Evolutionary conservation across 2,888 invertebrate genomes (phyloP), one percentile per base, ranked within the genome.

Genomic region (Athalia circularis): DNA sequence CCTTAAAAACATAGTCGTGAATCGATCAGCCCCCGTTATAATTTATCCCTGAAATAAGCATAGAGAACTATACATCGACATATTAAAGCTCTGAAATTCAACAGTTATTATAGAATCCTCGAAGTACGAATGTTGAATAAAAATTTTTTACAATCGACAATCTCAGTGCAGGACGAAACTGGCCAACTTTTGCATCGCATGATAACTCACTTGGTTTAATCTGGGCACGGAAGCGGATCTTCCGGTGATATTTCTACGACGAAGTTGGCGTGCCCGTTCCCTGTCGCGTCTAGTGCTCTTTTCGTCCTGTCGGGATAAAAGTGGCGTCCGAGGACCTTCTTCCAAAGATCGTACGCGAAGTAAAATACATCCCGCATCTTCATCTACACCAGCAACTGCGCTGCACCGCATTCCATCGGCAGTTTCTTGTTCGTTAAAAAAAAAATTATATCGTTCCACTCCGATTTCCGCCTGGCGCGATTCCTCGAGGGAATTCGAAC

Each of bases 181-280:
- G n/a, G 43, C 65, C 4, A 47, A n/a, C 7, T 9, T 52, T 5
- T n/a, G 29, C 1, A 48, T 64, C 29, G 29, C 64, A 29, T 29
- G 79, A 48, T 65, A 79, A 88, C 90, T 90, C 88, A 90, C 90
- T 70, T 79, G 74, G 79, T 88, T 85, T 70, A 87, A 83, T 81
- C 90, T 86, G 8, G 91, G 91, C 79, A 91, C 88, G 75, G 91
- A 91, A 3, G 90, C 87, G 13, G 91, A 91, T 81, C 91, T 86
- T n/a, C 87, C 87, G 83, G 88, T 88, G 81, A 90, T 88, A 72
- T 87, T 88, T 9, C 90, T 86, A 13, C 91, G 84, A 57, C 91
- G 80, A 7, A 90, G 85, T 72, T 89, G 85, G 79, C 90, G 85
- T 50, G 89, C 90, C 3, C 90, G 85, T 79, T 90, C 90, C 64